Base-by-base conservation (phyloP, 2,888 invertebrate species). In the Agriopis marginaria region DNA sequence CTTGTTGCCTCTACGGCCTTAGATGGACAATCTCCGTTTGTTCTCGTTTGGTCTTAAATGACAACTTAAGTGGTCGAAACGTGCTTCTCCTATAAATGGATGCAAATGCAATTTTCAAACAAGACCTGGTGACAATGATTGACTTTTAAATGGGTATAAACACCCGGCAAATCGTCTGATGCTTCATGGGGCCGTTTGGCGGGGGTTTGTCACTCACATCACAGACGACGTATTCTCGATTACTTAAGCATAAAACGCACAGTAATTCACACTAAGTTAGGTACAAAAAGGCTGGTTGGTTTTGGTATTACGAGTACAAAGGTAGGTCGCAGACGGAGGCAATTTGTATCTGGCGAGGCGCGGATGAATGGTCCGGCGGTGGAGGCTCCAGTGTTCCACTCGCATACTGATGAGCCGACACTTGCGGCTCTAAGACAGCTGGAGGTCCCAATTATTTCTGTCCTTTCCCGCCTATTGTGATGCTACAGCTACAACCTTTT, bases 141-240 rank as follows among this genome's bases (percentile, higher is more conserved):
- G 91, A 90, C 91, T 91, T 89, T 86, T 88, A 91, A 90, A 91
- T 90, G 85, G 88, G 63, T 77, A 82, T 84, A 86, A 84, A 82
- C 79, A 82, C 77, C 75, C 45, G 58, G 62, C 80, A 83, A 82
- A 86, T 83, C 81, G 44, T 44, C 42, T 44, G 53, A 44, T 32
- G 14, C 77, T 77, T 81, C 75, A 75, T 75, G 71, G 74, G 77
- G 79, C 77, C 69, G 77, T 72, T 77, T 60, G 54, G 58, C 70
- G 47, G 55, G 32, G 23, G 68, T 63, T 63, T 60, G 63, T 62
- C 55, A 77, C 76, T 81, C 81, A 83, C 79, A 84, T 81, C 77
- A 66, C 60, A 50, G 10, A 70, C 59, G 76, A 69, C 67, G 78
- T 77, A 81, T 84, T 79, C 79, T 80, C 86, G 85, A 89, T 89